Conservation (phyloP, 92 coral and sea anemone species). For the Heliopora coerulea region DNA sequence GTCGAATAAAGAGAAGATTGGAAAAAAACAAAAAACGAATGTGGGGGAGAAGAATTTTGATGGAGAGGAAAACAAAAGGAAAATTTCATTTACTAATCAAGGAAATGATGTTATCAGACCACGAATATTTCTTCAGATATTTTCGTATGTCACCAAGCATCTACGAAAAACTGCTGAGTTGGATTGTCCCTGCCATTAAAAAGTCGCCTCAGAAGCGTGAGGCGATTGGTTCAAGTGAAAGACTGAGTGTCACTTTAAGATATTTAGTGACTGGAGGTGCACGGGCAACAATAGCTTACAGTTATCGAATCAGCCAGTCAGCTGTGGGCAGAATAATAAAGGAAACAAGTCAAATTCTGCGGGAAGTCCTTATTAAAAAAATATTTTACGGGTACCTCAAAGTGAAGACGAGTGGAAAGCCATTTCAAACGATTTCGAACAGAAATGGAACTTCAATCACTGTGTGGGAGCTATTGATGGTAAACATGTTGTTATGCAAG, state of each 20-base stretch:
- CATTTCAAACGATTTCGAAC: constrained; percentile 17
- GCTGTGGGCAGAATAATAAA: constrained; percentile 10
- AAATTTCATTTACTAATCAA: constrained; percentile 31
- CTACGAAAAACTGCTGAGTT: constrained; percentile 37
- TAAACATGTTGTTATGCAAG: constrained; percentile 39
- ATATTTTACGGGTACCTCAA: constrained; percentile 10
- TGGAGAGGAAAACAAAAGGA: background rate
- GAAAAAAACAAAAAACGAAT: constrained; percentile 14
- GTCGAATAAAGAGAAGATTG: background rate
- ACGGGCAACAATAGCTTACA: constrained; percentile 28
- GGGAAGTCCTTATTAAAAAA: constrained; percentile 30
- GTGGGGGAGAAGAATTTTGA: constrained; percentile 14
- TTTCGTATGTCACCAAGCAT: constrained; percentile 39
- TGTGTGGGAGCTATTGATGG: constrained; percentile 43
- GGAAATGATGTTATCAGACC: constrained; percentile 39
- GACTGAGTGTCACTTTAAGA: constrained; percentile 39
- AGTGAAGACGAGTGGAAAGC: constrained; percentile 1
- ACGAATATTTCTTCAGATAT: constrained; percentile 35
- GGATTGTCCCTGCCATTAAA: constrained; percentile 42
- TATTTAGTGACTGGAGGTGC: constrained; percentile 42
- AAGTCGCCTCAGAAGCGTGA: constrained; percentile 10
- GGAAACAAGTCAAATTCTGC: constrained; percentile 38
- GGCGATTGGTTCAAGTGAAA: constrained; percentile 42
- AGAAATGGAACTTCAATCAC: constrained; percentile 45
- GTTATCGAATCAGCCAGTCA: constrained; percentile 37